Evolutionary conservation across 2,888 invertebrate species (phyloP), one percentile per base, ranked within the genome.

Genomic region (Agrochola lychnidis): DNA sequence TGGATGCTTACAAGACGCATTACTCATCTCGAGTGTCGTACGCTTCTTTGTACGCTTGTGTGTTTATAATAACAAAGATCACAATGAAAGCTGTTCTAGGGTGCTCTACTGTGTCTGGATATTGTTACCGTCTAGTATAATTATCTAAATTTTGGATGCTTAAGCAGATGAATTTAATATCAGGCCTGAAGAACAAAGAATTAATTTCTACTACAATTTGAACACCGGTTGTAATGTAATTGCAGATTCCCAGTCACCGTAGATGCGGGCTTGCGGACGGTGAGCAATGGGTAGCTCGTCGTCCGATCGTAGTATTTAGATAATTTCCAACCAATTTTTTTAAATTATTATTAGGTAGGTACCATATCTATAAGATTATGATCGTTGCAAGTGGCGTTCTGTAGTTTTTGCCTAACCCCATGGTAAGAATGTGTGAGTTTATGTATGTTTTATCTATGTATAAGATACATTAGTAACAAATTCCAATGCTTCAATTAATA

Each of bases 21-120:
- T 81, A 81, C 63, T 73, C 85, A 82, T 76, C 67, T 68, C 19
- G n/a, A 73, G n/a, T 70, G 56, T 36, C 78, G 19, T 59, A 22
- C 2, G 51, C 36, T 10, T 22, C n/a, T 19, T 25, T 19, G 45
- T 48, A 7, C 59, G 45, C 77, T 25, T 42, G 53, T 45, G 6
- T 56, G 45, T 71, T 25, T 42, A 30, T 62, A 16, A 53, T 16
- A 67, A 48, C 56, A 56, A 56, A 53, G 53, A 53, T 53, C 10
- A 53, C 22, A 53, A 22, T 53, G 53, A 53, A 22, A 22, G 1
- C 53, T 53, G 53, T 22, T 53, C 22, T 53, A 53, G 53, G 53
- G 22, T 53, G 22, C 22, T 53, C 4, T 9, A 1, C 22, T 22
- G 53, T 22, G 22, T 53, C 22, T 22, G 19, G 48, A 51, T 51